Base-by-base conservation (phyloP, 2,888 invertebrate species). In the Melinaea marsaeus region DNA sequence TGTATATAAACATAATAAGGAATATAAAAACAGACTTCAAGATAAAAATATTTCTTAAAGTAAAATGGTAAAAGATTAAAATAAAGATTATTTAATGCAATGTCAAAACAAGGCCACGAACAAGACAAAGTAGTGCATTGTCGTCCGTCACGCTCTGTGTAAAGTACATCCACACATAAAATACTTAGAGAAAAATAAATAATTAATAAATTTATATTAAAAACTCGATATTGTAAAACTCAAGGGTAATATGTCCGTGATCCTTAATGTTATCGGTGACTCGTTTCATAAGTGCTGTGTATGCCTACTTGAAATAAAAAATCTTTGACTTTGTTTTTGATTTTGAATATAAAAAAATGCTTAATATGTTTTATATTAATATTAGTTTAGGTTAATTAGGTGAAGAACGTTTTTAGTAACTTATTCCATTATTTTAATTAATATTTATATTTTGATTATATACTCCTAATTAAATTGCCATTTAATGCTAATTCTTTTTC, bases 101-200 rank as follows among this genome's bases (percentile, higher is more conserved):
- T 51, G 51, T 51, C 51, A 51, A 51, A 51, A 51, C 51, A 51
- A 51, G 51, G 51, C 51, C 51, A 32, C 32, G 51, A 9, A 32
- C 32, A 32, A 51, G 32, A 51, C 51, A 51, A 51, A 51, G 51
- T 51, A 51, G 51, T 51, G 51, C 32, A 73, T 68, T 73, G 75
- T 74, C 74, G 74, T 74, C 61, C 72, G 77, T 73, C 69, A 76
- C 72, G 76, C 73, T 74, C 64, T 60, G 67, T 35, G 65, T 64
- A 64, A 56, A 48, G 69, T 62, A 71, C 60, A 67, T 61, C 61
- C 47, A 56, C 5, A 11, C 32, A n/a, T 60, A 45, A 55, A 55
- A 60, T 55, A 46, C 6, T 55, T 60, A 34, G 22, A 22, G 22
- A 51, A 55, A 13, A 42, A 51, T 51, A 51, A 32, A 51, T 48